These are phyloP conservation scores for Eupeodes corollae DNA, from an alignment of 1,140 invertebrate species.

Conservation along the genomic window DNA sequence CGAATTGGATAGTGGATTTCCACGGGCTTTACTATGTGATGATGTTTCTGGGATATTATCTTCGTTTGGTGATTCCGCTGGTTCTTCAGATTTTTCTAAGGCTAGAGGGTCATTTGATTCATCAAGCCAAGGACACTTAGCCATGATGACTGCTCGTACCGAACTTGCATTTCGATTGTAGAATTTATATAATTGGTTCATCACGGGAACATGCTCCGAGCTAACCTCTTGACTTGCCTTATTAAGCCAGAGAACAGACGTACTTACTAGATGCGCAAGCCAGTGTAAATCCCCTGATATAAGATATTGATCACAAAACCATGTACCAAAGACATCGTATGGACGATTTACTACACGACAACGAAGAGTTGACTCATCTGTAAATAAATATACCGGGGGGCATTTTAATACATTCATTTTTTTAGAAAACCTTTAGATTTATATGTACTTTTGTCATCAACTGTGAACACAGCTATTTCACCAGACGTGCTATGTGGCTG, in stretches of 20 bases:
- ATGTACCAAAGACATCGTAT: conserved; percentile 81
- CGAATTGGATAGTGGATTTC: conserved; percentile 23
- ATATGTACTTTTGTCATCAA: conserved; percentile 32
- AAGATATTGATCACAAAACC: conserved; percentile 75
- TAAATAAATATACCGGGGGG: no score
- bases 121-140: conserved; percentile 35
- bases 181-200: conserved; percentile 67
- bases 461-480: conserved; percentile 77
- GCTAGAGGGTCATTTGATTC: conserved; percentile 24
- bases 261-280: conserved; percentile 67
- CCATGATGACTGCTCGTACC: conserved; percentile 35
- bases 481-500: conserved; percentile 66
- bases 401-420: background rate
- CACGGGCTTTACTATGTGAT: conserved; percentile 8
- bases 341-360: conserved; percentile 76
- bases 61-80: no score
- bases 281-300: conserved; percentile 71
- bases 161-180: conserved; percentile 76
- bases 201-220: conserved; percentile 71
- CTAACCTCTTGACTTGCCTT: conserved; percentile 70
- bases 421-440: no score
- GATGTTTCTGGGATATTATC: conserved; percentile 5
- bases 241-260: conserved; percentile 71
- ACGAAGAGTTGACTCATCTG: conserved; percentile 57
- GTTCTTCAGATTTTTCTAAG: background rate